Evolutionary conservation across 2,888 invertebrate genomes (phyloP), one percentile per base, ranked within the genome.

Genomic region (Amblyjoppa fuscipennis): DNA sequence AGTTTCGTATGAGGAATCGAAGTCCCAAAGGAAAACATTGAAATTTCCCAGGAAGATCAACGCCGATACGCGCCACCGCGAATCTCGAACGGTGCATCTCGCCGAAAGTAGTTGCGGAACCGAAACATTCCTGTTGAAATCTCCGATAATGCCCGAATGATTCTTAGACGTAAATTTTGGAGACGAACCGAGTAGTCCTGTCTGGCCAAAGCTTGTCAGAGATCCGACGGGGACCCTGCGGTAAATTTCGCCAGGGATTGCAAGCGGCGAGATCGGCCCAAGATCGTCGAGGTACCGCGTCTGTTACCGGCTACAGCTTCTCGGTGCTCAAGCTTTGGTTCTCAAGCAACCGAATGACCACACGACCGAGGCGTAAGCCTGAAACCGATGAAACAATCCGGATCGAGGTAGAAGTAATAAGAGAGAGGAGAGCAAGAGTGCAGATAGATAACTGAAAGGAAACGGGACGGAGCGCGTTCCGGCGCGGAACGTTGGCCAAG

Each of bases 401-500:
- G 70, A 73, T 34, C 53, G 73, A 83, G 71, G 49, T 66, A 16
- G 51, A 76, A 56, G 49, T 64, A 68, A 85, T 78, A 79, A 80
- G 56, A 79, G 80, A 61, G 64, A 51, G 49, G 51, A 41, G 13
- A 34, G 78, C 56, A 71, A 87, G 69, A 79, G 74, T 88, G 83
- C 83, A 86, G 89, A 88, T 87, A 87, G 82, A 56, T 59, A 78
- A 34, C 56, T 66, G 59, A 73, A 78, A 75, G 83, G 80, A 79
- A 81, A 78, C 77, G 77, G 77, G 81, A 81, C 77, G 74, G 77
- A 85, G 84, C 88, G 88, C 87, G 89, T 91, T 90, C 89, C 87
- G 88, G 88, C 87, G 87, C 90, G 90, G 91, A 89, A 92, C 90
- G 91, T 90, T 90, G 89, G 89, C 93, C 92, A 92, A 92, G 92